phyloP scores from a whole-genome alignment of 1,140 invertebrate species.

The Hyposmocoma kahamanoa region DNA sequence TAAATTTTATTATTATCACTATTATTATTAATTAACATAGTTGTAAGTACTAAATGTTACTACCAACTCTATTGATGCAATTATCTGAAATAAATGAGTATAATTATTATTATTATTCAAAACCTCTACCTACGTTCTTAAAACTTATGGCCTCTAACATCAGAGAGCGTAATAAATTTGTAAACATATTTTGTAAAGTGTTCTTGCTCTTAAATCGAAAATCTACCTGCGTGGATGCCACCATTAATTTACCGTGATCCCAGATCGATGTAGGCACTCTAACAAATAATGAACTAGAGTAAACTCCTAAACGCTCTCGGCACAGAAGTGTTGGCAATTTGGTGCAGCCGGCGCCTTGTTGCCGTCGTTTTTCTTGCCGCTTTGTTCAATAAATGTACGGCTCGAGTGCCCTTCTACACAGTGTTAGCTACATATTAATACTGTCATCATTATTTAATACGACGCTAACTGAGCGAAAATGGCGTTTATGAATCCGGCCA shows the following conservation, averaged over 20 bases:
- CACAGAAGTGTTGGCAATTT: slow-evolving; percentile 54
- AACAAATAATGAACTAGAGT: slow-evolving; percentile 59
- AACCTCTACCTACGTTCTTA: no score
- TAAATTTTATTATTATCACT: no score
- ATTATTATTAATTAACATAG: no score
- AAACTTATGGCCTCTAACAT: no score
- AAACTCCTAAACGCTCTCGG: slow-evolving; percentile 38
- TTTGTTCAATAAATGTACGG: slow-evolving; percentile 53
- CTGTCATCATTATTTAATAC: not conserved
- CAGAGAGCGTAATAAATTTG: not conserved
- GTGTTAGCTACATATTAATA: not conserved
- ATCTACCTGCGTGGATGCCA: slow-evolving; percentile 10
- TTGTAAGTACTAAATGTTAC: no score
- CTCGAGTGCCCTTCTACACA: not conserved
- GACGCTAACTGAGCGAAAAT: not conserved
- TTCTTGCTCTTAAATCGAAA: slow-evolving; percentile 23
- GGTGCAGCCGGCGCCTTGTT: slow-evolving; percentile 49
- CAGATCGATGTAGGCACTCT: slow-evolving; percentile 34
- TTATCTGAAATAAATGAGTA: no score
- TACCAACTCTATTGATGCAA: no score
- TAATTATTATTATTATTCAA: no score
- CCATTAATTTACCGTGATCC: slow-evolving; percentile 19
- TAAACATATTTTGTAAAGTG: slow-evolving; percentile 6
- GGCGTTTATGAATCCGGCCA: not conserved
- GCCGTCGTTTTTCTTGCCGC: slow-evolving; percentile 52